Conservation (phyloP, 1,140 invertebrate species). For the Drosophila carrolli region DNA sequence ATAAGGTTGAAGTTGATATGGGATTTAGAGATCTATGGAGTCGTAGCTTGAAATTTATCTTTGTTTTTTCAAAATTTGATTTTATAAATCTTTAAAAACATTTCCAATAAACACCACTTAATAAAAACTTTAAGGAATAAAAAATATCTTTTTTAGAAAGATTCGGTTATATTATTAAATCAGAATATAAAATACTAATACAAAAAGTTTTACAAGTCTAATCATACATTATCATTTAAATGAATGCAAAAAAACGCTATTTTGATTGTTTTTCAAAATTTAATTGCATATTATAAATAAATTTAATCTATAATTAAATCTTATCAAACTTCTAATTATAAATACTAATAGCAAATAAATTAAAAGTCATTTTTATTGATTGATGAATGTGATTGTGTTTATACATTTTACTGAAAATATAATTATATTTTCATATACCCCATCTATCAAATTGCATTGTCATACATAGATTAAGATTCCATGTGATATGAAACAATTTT, state of each 20-base stretch:
- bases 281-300: neutral
- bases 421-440: neutral
- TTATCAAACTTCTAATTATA: neutral
- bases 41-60: too few species aligned
- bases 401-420: too few species aligned
- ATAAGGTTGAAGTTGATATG: slow-evolving; percentile 1
- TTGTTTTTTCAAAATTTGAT: too few species aligned
- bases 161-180: too few species aligned
- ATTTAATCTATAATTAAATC: neutral
- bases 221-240: neutral
- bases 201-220: neutral
- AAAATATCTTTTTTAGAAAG: too few species aligned
- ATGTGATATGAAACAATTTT: neutral
- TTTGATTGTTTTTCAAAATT: neutral
- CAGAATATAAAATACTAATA: too few species aligned
- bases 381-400: neutral
- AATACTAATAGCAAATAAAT: neutral
- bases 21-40: too few species aligned
- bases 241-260: neutral
- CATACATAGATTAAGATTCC: neutral
- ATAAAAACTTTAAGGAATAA: too few species aligned
- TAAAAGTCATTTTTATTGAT: neutral
- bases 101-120: too few species aligned
- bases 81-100: too few species aligned
- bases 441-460: neutral